Base-by-base conservation (phyloP, 2,113 vertebrate species). In the Struthio camelus region DNA sequence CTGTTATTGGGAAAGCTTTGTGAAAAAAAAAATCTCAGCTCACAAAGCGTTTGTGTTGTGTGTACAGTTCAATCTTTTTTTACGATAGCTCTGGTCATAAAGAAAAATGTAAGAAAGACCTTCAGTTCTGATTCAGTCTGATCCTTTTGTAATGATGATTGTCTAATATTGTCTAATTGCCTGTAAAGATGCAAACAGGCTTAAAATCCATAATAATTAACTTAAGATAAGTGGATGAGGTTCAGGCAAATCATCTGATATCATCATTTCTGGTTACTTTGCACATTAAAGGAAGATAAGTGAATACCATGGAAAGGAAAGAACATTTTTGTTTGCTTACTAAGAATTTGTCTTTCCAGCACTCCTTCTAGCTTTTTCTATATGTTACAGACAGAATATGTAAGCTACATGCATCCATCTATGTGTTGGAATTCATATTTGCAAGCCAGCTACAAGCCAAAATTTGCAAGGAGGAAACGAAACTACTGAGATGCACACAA, bases 161-260 rank as follows among this genome's bases (percentile, higher is more conserved):
- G 64, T 88, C 83, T 94, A 96, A 94, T 71, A 89, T 38, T 84
- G 86, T 84, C 90, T 93, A 92, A 97, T 89, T 92, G 88, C 53
- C 83, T 78, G 66, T 90, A 80, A 96, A 90, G 90, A 93, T 81
- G 77, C 40, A 92, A 96, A 81, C 61, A 86, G 42, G 42, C 42
- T 85, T 84, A 93, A 93, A 94, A 95, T 95, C 88, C 83, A 86
- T 90, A 96, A 88, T 93, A 95, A 95, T 95, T 96, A 97, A 32
- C 83, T 93, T 67, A 96, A 93, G 66, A 96, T 84, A 93, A 79
- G 65, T 82, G 80, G 28, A 51, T 72, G 48, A 71, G 32, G 38
- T 84, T 96, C 72, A 79, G 53, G 42, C 56, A 84, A 89, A 86
- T 78, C 59, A 78, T 75, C 56, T 27, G 38, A 65, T 84, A 93